These are phyloP conservation scores for Hyles lineata DNA, from an alignment of 2,888 invertebrate genomes.

Conservation along the genomic window DNA sequence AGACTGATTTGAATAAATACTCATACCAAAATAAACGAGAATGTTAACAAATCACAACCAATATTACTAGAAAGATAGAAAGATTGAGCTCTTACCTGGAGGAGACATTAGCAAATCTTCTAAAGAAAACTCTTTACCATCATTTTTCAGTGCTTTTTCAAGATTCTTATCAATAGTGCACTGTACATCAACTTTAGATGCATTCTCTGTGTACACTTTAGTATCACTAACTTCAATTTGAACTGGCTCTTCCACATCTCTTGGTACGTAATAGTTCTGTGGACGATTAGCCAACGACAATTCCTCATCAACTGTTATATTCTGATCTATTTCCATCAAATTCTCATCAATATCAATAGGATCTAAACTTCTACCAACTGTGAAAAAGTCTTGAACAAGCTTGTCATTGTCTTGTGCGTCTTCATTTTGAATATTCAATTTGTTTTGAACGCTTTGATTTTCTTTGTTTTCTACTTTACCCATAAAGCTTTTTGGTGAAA, in stretches of 20 bases:
- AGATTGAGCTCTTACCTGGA: conserved; percentile 50
- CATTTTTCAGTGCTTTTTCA: conserved; percentile 63
- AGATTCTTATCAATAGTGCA: conserved; percentile 69
- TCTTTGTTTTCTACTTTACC: conserved; percentile 26
- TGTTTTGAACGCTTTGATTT: conserved; percentile 30
- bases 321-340: conserved; percentile 21
- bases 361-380: background rate
- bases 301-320: conserved; percentile 19
- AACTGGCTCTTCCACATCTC: conserved; percentile 32
- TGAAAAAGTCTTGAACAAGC: conserved; percentile 13
- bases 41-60: background rate
- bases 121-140: conserved; percentile 55
- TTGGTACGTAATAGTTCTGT: conserved; percentile 32
- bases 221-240: conserved; percentile 35
- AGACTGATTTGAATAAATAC: too few species aligned
- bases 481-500: conserved; percentile 25
- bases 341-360: conserved; percentile 27
- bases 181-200: conserved; percentile 36
- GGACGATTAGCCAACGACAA: conserved; percentile 13
- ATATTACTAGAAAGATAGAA: background rate
- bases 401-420: conserved; percentile 18
- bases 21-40: too few species aligned
- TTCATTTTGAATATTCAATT: conserved; percentile 13
- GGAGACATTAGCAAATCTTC: conserved; percentile 67
- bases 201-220: conserved; percentile 32